phyloP scores from a whole-genome alignment of 1,140 invertebrate species.

The Drosophila ananassae region DNA sequence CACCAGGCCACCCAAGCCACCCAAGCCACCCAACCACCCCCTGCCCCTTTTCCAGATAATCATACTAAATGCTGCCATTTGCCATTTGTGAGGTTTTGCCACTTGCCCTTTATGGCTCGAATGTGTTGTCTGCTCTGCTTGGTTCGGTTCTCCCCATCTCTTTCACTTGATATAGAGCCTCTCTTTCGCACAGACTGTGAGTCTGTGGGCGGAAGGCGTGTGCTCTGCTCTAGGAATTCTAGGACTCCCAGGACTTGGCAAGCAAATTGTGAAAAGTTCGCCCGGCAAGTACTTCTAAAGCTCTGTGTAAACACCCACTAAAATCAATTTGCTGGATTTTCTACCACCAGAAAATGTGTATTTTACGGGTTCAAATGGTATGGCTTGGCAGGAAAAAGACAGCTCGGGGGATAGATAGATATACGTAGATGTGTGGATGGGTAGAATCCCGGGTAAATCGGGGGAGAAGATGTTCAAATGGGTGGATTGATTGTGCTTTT shows the following conservation, averaged over 20 bases:
- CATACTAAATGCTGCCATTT: conserved; percentile 84
- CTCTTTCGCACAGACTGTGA: neutral
- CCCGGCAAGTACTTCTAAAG: conserved; percentile 75
- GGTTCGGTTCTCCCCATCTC: conserved; percentile 12
- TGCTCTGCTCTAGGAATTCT: conserved; percentile 26
- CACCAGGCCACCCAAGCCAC: neutral
- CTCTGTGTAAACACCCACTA: conserved; percentile 83
- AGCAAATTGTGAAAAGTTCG: conserved; percentile 78
- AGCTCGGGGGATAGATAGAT: neutral
- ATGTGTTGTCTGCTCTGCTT: conserved; percentile 32
- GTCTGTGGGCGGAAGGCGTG: conserved; percentile 32
- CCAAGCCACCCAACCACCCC: neutral
- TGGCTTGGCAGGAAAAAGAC: conserved; percentile 26
- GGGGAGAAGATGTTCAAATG: conserved; percentile 8
- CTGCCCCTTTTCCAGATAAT: conserved; percentile 63
- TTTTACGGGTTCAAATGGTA: conserved; percentile 74
- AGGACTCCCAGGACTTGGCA: conserved; percentile 39
- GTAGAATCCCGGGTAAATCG: too few species aligned
- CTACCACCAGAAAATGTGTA: conserved; percentile 82
- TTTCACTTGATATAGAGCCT: conserved; percentile 1
- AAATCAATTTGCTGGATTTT: conserved; percentile 84
- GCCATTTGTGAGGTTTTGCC: conserved; percentile 84
- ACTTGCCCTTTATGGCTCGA: conserved; percentile 71
- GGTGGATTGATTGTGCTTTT: conserved; percentile 39
- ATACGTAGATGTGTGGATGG: too few species aligned